These are phyloP conservation scores for Teinopalpus imperialis DNA, from an alignment of 2,888 invertebrate species.

Conservation along the genomic window DNA sequence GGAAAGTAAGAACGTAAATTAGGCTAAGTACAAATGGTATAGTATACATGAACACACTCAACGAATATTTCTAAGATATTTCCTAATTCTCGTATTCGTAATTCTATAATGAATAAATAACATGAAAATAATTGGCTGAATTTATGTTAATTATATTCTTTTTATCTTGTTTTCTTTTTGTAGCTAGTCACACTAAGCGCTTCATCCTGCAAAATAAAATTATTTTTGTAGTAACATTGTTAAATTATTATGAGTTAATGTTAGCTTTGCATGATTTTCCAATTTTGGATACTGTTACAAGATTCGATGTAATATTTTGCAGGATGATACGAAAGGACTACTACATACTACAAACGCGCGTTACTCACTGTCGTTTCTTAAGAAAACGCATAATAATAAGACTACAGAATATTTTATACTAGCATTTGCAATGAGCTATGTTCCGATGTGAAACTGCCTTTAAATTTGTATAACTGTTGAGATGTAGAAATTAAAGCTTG, in stretches of 20 bases:
- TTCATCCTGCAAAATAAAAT: slow-evolving; percentile 67
- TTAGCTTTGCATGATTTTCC: slow-evolving; percentile 46
- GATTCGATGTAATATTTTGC: slow-evolving; percentile 75
- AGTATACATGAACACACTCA: too few species aligned
- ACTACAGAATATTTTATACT: slow-evolving; percentile 39
- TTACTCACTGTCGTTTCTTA: slow-evolving; percentile 82
- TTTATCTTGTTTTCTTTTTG: too few species aligned
- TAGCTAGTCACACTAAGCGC: slow-evolving; percentile 82
- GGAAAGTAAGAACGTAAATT: too few species aligned
- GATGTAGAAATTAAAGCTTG: slow-evolving; percentile 67
- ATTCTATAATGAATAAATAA: too few species aligned
- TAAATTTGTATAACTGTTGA: slow-evolving; percentile 69
- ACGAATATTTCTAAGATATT: too few species aligned
- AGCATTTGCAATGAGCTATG: slow-evolving; percentile 40
- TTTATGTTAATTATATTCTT: too few species aligned
- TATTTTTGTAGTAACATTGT: slow-evolving; percentile 53
- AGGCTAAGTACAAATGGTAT: too few species aligned
- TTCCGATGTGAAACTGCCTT: slow-evolving; percentile 69
- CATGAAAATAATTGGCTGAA: too few species aligned
- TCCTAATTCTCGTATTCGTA: too few species aligned
- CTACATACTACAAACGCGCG: slow-evolving; percentile 86
- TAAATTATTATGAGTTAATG: slow-evolving; percentile 49
- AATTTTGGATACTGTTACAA: slow-evolving; percentile 37
- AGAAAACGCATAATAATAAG: slow-evolving; percentile 59
- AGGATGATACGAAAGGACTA: slow-evolving; percentile 87